Evolutionary conservation across 2,888 invertebrate genomes (phyloP).

Genomic region (Ophioninae sp.): DNA sequence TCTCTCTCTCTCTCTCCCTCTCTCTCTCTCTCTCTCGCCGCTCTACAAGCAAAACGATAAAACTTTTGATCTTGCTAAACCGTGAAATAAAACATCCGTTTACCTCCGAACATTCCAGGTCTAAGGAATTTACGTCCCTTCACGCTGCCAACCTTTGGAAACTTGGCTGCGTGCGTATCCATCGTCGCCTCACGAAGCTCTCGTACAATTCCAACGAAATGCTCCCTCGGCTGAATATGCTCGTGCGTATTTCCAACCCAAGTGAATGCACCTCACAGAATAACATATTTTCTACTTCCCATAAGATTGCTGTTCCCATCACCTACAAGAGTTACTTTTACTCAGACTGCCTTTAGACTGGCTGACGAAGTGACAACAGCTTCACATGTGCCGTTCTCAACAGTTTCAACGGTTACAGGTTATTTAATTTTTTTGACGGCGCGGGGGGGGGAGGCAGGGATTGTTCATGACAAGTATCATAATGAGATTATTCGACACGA

Average conservation of each 20-base stretch:
- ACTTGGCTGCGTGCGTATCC: not conserved
- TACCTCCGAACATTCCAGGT: not conserved
- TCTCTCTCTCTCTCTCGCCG: not conserved
- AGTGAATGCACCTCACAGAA: not conserved
- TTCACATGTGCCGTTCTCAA: not conserved
- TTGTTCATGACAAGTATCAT: not conserved
- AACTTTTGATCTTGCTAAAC: conserved; percentile 7
- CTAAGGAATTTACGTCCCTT: not conserved
- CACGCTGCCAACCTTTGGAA: not conserved
- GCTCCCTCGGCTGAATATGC: not conserved
- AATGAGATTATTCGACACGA: no score
- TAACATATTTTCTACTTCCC: not conserved
- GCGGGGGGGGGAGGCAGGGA: no score
- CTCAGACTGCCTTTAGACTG: no score
- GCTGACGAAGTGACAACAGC: not conserved
- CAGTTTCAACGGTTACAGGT: not conserved
- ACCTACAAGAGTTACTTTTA: no score
- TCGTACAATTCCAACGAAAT: not conserved
- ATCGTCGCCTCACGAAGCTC: not conserved
- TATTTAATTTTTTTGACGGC: not conserved
- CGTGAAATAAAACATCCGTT: conserved; percentile 1
- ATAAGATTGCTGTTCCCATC: no score
- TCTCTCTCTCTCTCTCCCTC: conserved; percentile 1
- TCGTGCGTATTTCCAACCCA: not conserved
- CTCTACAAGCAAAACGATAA: not conserved